Evolutionary conservation across 2,888 invertebrate species (phyloP), one percentile per base, ranked within the genome.

Genomic region (Harpagoxenus sublaevis): DNA sequence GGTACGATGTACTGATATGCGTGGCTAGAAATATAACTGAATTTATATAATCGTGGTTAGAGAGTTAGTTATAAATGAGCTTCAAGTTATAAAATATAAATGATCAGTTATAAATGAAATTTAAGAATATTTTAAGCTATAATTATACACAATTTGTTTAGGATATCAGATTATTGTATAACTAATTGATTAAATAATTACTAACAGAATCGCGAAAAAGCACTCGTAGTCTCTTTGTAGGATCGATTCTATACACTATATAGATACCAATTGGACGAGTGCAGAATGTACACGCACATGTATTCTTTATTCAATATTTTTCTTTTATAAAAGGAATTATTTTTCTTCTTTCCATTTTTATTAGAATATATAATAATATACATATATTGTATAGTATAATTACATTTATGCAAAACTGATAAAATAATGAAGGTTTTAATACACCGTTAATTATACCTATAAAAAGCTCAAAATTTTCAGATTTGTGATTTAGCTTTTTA

Each of bases 131-230:
- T 28, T 62, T 15, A 35, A 63, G 31, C 31, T n/a, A 4, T 35
- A 39, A 39, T 62, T 62, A 15, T 35, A n/a, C 2, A n/a, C 2
- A 48, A 63, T 75, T 23, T n/a, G 6, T 31, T 15, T 48, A 31
- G 6, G n/a, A 35, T 35, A 2, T 28, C 15, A 31, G 31, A 74
- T 35, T 74, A n/a, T 28, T n/a, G 48, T 57, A 23, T 23, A 23
- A 23, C 23, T 23, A 31, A 74, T 31, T 62, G 31, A 74, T 62
- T 62, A 35, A 75, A 48, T 48, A 63, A 62, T 60, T 60, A 74
- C 28, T 42, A 18, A 28, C 6, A 28, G n/a, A 62, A 31, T 60
- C 12, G n/a, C 18, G 57, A 12, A 74, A 62, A 62, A 48, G 31
- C 42, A 45, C 4, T 8, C 12, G 23, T 18, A 60, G 2, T n/a